phyloP scores from a whole-genome alignment of 2,113 vertebrate genomes.

The Paradoxurus hermaphroditus region DNA sequence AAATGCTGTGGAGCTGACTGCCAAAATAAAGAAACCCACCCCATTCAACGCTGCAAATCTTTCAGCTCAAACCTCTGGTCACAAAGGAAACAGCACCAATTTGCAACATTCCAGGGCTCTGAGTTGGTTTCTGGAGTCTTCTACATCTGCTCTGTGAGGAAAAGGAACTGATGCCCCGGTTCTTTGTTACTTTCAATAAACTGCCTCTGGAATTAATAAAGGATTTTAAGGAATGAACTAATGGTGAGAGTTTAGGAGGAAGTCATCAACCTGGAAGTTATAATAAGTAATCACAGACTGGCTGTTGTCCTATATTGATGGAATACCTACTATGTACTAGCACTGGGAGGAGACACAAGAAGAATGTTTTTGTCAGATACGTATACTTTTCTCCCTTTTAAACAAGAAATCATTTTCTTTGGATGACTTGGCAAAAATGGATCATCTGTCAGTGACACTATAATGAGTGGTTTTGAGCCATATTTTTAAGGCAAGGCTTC shows the following conservation, averaged over 20 bases:
- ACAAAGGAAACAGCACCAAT: slow-evolving; percentile 53
- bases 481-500: slow-evolving; percentile 1
- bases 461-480: not conserved
- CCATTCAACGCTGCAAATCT: slow-evolving; percentile 12
- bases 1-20: not conserved
- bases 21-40: slow-evolving; percentile 50
- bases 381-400: not conserved
- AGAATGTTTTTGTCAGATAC: not conserved
- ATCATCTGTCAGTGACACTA: not conserved
- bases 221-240: not conserved
- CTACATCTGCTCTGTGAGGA: not conserved
- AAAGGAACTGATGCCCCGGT: slow-evolving; percentile 31
- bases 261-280: not conserved
- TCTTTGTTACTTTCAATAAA: slow-evolving; percentile 44
- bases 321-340: not conserved
- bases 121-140: slow-evolving; percentile 49
- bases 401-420: slow-evolving; percentile 13
- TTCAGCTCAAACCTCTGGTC: slow-evolving; percentile 32
- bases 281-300: not conserved
- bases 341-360: not conserved
- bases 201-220: slow-evolving; percentile 52
- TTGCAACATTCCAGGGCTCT: slow-evolving; percentile 56
- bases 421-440: not conserved
- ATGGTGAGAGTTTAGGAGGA: not conserved
- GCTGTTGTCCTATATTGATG: not conserved